Base-by-base conservation (phyloP, 1,140 invertebrate genomes). In the Drosophila subobscura region DNA sequence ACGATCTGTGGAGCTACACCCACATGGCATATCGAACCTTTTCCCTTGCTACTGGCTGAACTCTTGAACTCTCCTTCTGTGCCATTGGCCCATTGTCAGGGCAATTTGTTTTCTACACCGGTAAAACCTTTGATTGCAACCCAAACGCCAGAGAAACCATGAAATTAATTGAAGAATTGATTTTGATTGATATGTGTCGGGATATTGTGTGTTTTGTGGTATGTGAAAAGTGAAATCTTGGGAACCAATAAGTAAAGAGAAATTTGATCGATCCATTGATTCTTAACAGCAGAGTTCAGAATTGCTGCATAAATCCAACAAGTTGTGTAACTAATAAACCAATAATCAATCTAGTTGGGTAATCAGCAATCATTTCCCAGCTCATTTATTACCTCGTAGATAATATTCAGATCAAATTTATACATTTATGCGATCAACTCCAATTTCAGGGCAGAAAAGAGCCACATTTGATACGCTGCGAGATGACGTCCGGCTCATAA, bases 401-500 rank as follows among this genome's bases (percentile, higher is more conserved):
- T 6, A 41, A 55, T 6, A 27, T 27, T 27, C 25, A 27, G 8
- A 33, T 55, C 63, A 56, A 68, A 68, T 70, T 56, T 70, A 70
- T 56, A 56, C 66, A 70, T 70, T 68, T 68, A 70, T 70, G 42
- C 66, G 66, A 68, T 70, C 64, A 51, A 68, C 64, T 68, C 47
- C 33, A 49, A 25, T 70, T 70, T 68, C 68, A 44, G 67, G 66
- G 63, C 51, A 51, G 10, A 37, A 68, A 72, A 54, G 10, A 58
- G 53, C 25, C 52, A 76, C 49, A 65, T 63, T 72, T 73, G 54
- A 77, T 85, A 84, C 60, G 53, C 63, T 67, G 56, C 59, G 68
- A 53, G 45, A 70, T 63, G 76, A 60, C 47, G 50, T 50, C 53
- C 75, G 70, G 42, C 67, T 73, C 67, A 77, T 85, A 85, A 85